Percentiles rank a stretch among this genome's conserved stretches.
These are phyloP conservation scores for Anseranas semipalmata DNA, from an alignment of 2,113 vertebrate species.

Conservation along the genomic window DNA sequence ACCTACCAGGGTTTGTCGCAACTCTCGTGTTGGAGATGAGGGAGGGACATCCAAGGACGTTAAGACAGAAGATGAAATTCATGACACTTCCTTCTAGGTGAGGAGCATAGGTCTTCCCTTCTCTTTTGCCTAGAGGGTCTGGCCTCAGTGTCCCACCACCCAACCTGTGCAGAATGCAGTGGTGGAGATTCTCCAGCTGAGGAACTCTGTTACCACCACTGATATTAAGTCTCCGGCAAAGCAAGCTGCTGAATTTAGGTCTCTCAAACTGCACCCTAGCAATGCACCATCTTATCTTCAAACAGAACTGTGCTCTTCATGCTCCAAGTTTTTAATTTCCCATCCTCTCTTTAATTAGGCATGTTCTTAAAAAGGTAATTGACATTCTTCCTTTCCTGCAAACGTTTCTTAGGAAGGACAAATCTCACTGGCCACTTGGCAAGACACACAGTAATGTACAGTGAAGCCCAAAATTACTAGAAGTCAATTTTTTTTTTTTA, in stretches of 20 bases:
- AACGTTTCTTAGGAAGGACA: background rate
- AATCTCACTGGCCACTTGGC: background rate
- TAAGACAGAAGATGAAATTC: background rate
- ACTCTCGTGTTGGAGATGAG: background rate
- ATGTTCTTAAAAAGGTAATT: background rate
- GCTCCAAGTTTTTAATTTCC: background rate
- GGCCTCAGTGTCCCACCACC: background rate
- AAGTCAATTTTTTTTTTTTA: background rate
- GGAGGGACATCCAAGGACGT: background rate
- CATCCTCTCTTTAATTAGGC: background rate
- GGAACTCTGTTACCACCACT: background rate
- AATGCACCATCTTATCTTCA: background rate
- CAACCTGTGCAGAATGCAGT: background rate
- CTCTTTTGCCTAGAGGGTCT: background rate
- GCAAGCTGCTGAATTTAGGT: background rate
- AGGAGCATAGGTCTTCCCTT: background rate
- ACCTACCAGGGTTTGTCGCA: fast-evolving
- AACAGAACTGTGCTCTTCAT: background rate
- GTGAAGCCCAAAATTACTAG: background rate
- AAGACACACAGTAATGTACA: fast-evolving
- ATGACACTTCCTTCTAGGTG: fast-evolving
- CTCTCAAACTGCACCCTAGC: fast-evolving
- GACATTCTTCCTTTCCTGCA: background rate
- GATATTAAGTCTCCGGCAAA: background rate
- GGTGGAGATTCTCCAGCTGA: background rate